Percentiles rank a stretch among this genome's conserved stretches.
Evolutionary conservation across 2,888 invertebrate species (phyloP).

Genomic region (Nymphalis c-album): DNA sequence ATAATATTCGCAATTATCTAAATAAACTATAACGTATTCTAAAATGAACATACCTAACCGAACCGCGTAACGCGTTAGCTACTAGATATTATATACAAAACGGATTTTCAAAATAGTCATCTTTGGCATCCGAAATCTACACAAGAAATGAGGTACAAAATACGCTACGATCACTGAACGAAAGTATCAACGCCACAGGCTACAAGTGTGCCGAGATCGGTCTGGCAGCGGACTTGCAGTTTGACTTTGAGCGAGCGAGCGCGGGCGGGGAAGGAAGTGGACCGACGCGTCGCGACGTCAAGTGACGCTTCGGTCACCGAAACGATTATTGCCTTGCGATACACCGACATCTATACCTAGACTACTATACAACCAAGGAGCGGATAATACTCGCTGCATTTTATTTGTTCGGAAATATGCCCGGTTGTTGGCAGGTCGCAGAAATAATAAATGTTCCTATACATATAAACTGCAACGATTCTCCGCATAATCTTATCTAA

Average conservation of each 20-base stretch:
- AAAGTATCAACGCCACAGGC: constrained; percentile 58
- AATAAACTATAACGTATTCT: constrained; percentile 30
- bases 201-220: constrained; percentile 41
- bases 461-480: constrained; percentile 13
- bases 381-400: constrained; percentile 27
- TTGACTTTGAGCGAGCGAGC: constrained; percentile 4
- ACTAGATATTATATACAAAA: constrained; percentile 43
- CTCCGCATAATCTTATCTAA: constrained; percentile 43
- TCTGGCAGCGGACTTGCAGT: not conserved
- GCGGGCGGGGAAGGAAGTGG: not conserved
- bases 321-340: constrained; percentile 60
- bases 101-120: constrained; percentile 49
- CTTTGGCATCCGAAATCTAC: constrained; percentile 64
- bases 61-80: constrained; percentile 38
- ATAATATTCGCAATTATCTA: constrained; percentile 19
- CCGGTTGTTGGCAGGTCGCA: not conserved
- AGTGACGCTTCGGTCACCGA: not conserved
- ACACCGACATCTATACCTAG: constrained; percentile 52
- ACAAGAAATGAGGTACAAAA: constrained; percentile 40
- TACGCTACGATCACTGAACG: constrained; percentile 38
- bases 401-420: not conserved
- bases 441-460: not conserved
- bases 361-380: constrained; percentile 40
- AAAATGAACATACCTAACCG: constrained; percentile 12
- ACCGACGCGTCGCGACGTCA: not conserved